Evolutionary conservation across 2,888 invertebrate species (phyloP).

Genomic region (Erannis defoliaria): DNA sequence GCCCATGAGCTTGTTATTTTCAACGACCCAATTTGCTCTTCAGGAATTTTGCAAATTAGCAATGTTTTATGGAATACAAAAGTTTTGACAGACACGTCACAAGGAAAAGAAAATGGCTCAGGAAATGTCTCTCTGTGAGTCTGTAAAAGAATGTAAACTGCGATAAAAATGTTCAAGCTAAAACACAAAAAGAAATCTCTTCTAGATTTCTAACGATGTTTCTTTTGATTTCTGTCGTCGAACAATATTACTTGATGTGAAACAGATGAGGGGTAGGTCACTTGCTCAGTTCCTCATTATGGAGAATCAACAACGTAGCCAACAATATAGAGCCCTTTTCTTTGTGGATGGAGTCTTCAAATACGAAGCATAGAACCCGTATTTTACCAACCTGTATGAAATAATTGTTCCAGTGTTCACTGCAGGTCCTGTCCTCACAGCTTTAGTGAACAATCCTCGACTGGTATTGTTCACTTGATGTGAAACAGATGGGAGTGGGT

Average conservation of each 20-base stretch:
- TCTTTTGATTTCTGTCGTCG: not conserved
- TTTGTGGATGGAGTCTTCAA: not conserved
- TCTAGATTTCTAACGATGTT: not conserved
- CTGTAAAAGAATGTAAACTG: constrained; percentile 4
- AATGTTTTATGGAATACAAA: constrained; percentile 29
- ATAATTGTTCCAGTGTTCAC: constrained; percentile 10
- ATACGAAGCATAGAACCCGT: not conserved
- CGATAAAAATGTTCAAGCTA: not conserved
- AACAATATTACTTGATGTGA: not conserved
- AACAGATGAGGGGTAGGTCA: not conserved
- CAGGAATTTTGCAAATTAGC: constrained; percentile 27
- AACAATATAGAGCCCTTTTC: no score
- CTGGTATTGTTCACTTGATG: constrained; percentile 28
- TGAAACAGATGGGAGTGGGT: constrained; percentile 54
- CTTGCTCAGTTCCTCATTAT: not conserved
- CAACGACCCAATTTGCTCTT: constrained; percentile 26
- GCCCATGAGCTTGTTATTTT: constrained; percentile 28
- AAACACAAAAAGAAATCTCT: not conserved
- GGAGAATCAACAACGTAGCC: not conserved
- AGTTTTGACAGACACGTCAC: constrained; percentile 27
- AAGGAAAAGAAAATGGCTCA: constrained; percentile 11
- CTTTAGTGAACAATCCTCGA: constrained; percentile 24
- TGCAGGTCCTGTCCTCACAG: constrained; percentile 15
- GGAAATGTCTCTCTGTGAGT: constrained; percentile 1
- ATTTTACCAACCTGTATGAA: constrained; percentile 1